A percentile compares a stretch with the other conserved stretches of the same genome.
Conservation (phyloP, 2,797 vertebrate species). For the Zalophus californianus region DNA sequence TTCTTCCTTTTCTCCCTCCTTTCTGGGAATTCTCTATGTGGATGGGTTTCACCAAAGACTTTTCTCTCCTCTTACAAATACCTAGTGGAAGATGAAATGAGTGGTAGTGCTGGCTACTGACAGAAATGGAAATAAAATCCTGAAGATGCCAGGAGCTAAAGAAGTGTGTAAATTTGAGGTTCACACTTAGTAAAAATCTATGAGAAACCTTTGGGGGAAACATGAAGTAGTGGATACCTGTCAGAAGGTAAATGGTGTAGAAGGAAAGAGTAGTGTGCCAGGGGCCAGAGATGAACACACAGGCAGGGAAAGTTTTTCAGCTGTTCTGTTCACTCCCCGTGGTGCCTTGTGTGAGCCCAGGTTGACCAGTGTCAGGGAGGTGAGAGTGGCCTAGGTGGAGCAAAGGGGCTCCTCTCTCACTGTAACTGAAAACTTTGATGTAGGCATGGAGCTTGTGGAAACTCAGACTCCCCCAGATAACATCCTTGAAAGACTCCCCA, state of each 20-base stretch:
- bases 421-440: not conserved
- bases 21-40: not conserved
- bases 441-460: not conserved
- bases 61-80: not conserved
- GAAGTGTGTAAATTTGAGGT: not conserved
- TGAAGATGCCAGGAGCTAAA: not conserved
- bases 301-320: not conserved
- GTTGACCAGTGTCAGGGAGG: not conserved
- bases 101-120: not conserved
- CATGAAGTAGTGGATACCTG: not conserved
- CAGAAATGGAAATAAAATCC: not conserved
- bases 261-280: not conserved
- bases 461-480: not conserved
- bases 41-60: not conserved
- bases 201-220: not conserved
- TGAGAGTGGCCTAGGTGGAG: not conserved
- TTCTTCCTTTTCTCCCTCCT: not conserved
- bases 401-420: not conserved
- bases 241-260: not conserved
- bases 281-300: not conserved
- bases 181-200: not conserved
- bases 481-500: not conserved
- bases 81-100: not conserved
- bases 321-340: not conserved
- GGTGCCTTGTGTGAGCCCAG: not conserved